These are phyloP conservation scores for Sussaba pulchella DNA, from an alignment of 2,888 invertebrate genomes.

Conservation along the genomic window DNA sequence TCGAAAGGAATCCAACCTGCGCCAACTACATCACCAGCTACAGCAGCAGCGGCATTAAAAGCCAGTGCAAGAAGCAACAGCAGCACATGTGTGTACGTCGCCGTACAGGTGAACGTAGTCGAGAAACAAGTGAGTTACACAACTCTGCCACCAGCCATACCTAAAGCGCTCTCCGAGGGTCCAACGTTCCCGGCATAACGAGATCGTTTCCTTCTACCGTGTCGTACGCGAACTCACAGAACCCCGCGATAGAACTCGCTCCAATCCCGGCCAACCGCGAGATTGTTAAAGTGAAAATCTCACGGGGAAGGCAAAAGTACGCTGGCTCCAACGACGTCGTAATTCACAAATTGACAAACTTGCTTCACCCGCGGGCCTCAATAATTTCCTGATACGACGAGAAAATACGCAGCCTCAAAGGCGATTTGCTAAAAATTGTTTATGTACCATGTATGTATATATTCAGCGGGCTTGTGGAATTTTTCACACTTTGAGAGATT, in stretches of 20 bases:
- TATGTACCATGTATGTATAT: no score
- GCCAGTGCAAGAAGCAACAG: background rate
- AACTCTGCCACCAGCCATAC: slow-evolving; percentile 53
- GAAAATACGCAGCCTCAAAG: slow-evolving; percentile 3
- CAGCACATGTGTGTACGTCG: slow-evolving; percentile 44
- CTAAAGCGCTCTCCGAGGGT: slow-evolving; percentile 20
- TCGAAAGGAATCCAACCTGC: slow-evolving; percentile 20
- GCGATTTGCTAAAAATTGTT: no score
- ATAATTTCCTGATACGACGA: slow-evolving; percentile 44
- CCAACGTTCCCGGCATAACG: slow-evolving; percentile 47
- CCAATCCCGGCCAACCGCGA: slow-evolving; percentile 1
- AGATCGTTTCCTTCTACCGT: slow-evolving; percentile 61
- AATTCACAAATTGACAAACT: slow-evolving; percentile 56
- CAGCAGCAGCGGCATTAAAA: no score
- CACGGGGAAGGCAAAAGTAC: background rate
- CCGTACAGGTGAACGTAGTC: slow-evolving; percentile 64
- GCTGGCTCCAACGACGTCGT: slow-evolving; percentile 28
- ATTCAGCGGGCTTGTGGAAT: no score
- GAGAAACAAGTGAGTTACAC: slow-evolving; percentile 66
- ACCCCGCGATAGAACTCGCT: slow-evolving; percentile 14
- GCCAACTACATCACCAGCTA: background rate
- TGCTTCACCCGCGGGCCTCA: slow-evolving; percentile 20
- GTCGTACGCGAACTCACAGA: background rate
- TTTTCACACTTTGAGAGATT: no score
- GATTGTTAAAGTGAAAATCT: slow-evolving; percentile 60